phyloP scores from a whole-genome alignment of 1,140 invertebrate species.

The Armadillidium nasatum region DNA sequence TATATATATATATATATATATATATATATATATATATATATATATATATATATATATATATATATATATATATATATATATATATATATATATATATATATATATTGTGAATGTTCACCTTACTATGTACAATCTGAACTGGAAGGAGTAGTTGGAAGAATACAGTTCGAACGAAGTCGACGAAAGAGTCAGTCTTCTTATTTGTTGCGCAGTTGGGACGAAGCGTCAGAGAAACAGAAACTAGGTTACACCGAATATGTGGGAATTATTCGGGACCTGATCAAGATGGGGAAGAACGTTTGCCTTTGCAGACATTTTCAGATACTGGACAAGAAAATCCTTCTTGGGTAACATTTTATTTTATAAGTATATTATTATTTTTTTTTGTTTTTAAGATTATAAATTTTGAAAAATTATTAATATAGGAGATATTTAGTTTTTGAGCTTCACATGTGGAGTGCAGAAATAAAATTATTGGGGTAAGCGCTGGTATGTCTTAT shows the following conservation, averaged over 20 bases:
- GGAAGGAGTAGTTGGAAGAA: neutral
- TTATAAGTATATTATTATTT: too few species aligned
- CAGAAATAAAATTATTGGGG: too few species aligned
- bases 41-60: too few species aligned
- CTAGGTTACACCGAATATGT: slow-evolving; percentile 67
- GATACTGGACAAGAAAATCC: slow-evolving; percentile 59
- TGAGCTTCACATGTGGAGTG: too few species aligned
- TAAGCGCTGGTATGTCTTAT: too few species aligned
- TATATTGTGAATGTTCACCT: neutral
- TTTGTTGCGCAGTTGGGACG: neutral
- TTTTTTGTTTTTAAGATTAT: too few species aligned
- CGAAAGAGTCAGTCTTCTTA: neutral
- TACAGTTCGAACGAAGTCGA: neutral
- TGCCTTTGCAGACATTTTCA: slow-evolving; percentile 90
- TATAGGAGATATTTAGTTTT: too few species aligned
- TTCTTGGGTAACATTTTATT: slow-evolving; percentile 30
- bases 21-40: too few species aligned
- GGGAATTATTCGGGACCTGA: slow-evolving; percentile 74
- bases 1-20: too few species aligned
- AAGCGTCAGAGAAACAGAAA: neutral
- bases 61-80: too few species aligned
- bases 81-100: too few species aligned
- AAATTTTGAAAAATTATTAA: too few species aligned
- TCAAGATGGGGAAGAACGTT: slow-evolving; percentile 91
- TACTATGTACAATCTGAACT: neutral